Base-by-base conservation (phyloP, 2,113 vertebrate species). In the Daubentonia madagascariensis region DNA sequence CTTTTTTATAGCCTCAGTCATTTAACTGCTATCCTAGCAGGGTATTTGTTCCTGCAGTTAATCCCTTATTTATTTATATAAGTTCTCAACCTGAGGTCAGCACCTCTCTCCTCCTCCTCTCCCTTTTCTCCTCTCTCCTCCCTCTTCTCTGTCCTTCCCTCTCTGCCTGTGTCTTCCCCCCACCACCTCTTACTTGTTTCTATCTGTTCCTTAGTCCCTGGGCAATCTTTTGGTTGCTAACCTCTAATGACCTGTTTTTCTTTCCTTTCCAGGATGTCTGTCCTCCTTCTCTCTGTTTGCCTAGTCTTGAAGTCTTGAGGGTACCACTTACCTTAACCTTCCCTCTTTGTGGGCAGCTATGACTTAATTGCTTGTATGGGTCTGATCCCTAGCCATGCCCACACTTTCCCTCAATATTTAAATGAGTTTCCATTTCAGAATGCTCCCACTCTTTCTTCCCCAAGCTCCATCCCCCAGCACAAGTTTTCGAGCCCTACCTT, bases 1-100 rank as follows among this genome's bases (percentile, higher is more conserved):
- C 17, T 84, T 91, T 94, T 95, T 80, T 81, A 88, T 48, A 91
- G 4, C 43, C 28, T 88, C 37, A 45, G 40, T 70, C 43, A 52
- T 78, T 88, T 72, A 94, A 93, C 2, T 76, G 17, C 45, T 97
- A 95, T 94, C 43, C 63, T 32, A 96, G 32, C 30, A 90, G 16
- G 25, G 14, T 80, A 52, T 89, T 52, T 96, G 89, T 72, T 81
- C 13, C 57, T 95, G 37, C 2, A 54, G 43, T 95, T 63, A 85
- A 65, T 54, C 23, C 32, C 22, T 75, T 76, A 79, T 91, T 92
- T 96, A 80, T 48, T 96, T 63, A 61, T 37, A 16, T 59, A 76
- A 70, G 2, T 80, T 92, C 23, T 92, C 75, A 93, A 67, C 18
- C 72, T 90, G 13, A 95, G 5, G 28, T 88, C 35, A 20, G 20